Conservation (phyloP, 2,113 vertebrate species). For the Hirundichthys speculiger region DNA sequence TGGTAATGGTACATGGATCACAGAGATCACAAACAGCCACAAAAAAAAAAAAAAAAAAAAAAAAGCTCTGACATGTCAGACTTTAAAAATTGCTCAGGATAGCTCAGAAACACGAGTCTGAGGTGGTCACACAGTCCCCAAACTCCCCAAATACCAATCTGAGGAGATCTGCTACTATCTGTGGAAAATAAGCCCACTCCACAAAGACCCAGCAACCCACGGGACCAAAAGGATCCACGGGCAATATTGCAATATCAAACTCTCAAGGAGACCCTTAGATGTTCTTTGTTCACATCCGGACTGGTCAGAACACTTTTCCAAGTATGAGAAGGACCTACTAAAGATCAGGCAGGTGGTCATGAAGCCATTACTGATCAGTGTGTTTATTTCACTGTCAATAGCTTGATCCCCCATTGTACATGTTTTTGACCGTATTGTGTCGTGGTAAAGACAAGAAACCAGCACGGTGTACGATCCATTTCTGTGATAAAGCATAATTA, state of each 20-base stretch:
- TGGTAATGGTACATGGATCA: constrained; percentile 58
- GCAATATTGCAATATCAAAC: too few relatives aligned
- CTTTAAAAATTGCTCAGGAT: neutral
- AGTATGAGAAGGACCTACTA: neutral
- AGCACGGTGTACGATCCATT: constrained; percentile 35
- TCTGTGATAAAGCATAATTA: constrained; percentile 67
- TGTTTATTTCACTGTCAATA: neutral
- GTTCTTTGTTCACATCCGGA: neutral
- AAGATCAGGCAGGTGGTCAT: neutral
- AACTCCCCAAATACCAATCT: too few relatives aligned
- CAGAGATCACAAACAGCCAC: constrained; percentile 31
- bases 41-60: constrained; percentile 13
- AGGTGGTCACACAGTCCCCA: too few relatives aligned
- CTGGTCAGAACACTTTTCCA: neutral
- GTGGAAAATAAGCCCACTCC: too few relatives aligned
- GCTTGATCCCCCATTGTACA: constrained; percentile 3
- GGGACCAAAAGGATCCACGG: too few relatives aligned
- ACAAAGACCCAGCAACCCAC: too few relatives aligned
- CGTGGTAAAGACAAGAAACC: constrained; percentile 39
- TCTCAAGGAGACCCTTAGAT: too few relatives aligned
- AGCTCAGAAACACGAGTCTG: too few relatives aligned
- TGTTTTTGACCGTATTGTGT: constrained; percentile 13
- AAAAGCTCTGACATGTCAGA: constrained; percentile 43
- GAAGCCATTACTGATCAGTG: neutral
- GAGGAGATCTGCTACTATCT: too few relatives aligned